phyloP scores from a whole-genome alignment of 1,140 invertebrate species.

The Olivierus martensii region DNA sequence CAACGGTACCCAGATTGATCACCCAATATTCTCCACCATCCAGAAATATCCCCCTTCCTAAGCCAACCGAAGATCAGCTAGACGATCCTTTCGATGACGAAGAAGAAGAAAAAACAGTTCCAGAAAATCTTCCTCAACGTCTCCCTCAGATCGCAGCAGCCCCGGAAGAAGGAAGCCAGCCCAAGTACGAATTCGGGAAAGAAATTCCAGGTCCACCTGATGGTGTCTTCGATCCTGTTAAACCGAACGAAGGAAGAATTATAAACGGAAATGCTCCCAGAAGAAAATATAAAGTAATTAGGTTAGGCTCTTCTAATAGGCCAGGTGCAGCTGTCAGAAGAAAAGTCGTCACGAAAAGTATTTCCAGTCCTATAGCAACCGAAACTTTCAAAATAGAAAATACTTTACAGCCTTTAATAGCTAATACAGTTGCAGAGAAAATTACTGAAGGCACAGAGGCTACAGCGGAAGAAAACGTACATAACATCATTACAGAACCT shows the following conservation, averaged over 20 bases:
- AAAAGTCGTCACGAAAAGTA: too few relatives aligned
- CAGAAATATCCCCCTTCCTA: neutral
- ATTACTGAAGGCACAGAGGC: neutral
- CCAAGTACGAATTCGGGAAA: neutral
- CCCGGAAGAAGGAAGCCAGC: neutral
- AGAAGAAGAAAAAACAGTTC: neutral
- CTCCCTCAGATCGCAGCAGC: neutral
- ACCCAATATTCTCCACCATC: neutral
- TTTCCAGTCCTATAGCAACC: too few relatives aligned
- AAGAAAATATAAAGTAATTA: too few relatives aligned
- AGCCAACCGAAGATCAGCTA: neutral
- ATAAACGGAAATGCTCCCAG: too few relatives aligned
- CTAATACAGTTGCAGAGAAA: neutral
- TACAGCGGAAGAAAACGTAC: neutral
- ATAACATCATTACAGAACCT: neutral
- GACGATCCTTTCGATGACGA: neutral
- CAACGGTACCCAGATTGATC: neutral
- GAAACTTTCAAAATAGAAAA: neutral
- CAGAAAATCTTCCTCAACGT: neutral
- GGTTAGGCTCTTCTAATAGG: too few relatives aligned
- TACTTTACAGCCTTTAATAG: neutral
- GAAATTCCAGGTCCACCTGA: too few relatives aligned
- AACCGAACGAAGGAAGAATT: too few relatives aligned
- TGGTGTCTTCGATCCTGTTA: too few relatives aligned
- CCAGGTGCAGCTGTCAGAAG: too few relatives aligned